Percentiles rank a stretch among this genome's conserved stretches.
phyloP scores from a whole-genome alignment of 2,113 vertebrate genomes.

The Mustela nigripes region DNA sequence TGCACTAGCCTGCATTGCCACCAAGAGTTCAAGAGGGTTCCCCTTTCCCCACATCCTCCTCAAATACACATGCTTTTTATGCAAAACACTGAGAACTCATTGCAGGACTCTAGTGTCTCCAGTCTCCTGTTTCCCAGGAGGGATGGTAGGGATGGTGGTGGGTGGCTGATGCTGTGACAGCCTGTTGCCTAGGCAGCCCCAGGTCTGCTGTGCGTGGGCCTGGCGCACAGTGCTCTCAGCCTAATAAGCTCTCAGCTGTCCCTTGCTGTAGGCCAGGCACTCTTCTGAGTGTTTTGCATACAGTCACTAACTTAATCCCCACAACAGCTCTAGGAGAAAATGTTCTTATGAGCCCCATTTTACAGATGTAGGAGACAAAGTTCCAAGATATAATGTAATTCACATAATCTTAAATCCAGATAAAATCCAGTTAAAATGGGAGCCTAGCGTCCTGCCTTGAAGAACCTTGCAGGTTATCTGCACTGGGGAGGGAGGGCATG shows the following conservation, averaged over 20 bases:
- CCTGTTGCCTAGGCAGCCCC: fast-evolving
- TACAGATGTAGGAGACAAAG: not conserved
- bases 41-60: not conserved
- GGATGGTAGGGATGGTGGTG: not conserved
- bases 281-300: not conserved
- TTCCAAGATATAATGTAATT: not conserved
- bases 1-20: not conserved
- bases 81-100: not conserved
- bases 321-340: not conserved
- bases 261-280: fast-evolving
- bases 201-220: not conserved
- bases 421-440: not conserved
- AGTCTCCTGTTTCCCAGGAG: no score
- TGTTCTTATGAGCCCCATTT: not conserved
- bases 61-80: not conserved
- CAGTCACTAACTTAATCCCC: not conserved
- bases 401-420: not conserved
- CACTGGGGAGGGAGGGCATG: not conserved
- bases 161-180: not conserved
- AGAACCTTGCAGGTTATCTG: not conserved
- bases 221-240: not conserved
- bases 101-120: not conserved
- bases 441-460: fast-evolving
- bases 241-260: not conserved
- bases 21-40: not conserved